A percentile compares a stretch with the other conserved stretches of the same genome.
Evolutionary conservation across 2,888 invertebrate genomes (phyloP).

Genomic region (Boloria euphrosyne): DNA sequence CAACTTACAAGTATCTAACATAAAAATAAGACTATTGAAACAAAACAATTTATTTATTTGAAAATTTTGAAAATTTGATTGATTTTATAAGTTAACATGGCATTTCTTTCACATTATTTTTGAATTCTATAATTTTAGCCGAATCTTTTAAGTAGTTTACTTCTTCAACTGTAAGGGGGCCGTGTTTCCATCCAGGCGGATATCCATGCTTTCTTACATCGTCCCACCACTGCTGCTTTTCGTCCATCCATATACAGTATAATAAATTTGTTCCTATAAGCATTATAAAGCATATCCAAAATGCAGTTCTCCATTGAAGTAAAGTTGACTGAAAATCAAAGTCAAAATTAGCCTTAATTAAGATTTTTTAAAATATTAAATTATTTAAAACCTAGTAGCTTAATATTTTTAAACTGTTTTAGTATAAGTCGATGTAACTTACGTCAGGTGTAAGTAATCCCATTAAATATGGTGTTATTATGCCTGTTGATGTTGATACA

Average conservation of each 20-base stretch:
- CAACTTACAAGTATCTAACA: no score
- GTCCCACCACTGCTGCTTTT: slow-evolving; percentile 85
- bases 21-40: no score
- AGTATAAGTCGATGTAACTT: slow-evolving; percentile 43
- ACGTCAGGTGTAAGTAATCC: slow-evolving; percentile 74
- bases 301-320: slow-evolving; percentile 78
- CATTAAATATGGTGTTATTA: slow-evolving; percentile 51
- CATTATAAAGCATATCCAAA: slow-evolving; percentile 84
- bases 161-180: slow-evolving; percentile 41
- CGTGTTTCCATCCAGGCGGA: slow-evolving; percentile 49
- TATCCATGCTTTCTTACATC: slow-evolving; percentile 59
- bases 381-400: not conserved
- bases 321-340: slow-evolving; percentile 60
- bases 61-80: no score
- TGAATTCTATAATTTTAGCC: slow-evolving; percentile 7
- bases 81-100: not conserved
- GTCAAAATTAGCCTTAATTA: slow-evolving; percentile 3
- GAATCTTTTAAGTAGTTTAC: slow-evolving; percentile 1
- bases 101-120: not conserved
- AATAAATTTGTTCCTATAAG: slow-evolving; percentile 80
- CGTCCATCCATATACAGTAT: slow-evolving; percentile 82
- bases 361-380: not conserved
- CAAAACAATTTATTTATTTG: no score
- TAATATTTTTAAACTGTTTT: not conserved
- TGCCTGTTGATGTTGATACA: slow-evolving; percentile 73